phyloP scores from a whole-genome alignment of 2,113 vertebrate genomes.

The Tenebrosternarchus preto region DNA sequence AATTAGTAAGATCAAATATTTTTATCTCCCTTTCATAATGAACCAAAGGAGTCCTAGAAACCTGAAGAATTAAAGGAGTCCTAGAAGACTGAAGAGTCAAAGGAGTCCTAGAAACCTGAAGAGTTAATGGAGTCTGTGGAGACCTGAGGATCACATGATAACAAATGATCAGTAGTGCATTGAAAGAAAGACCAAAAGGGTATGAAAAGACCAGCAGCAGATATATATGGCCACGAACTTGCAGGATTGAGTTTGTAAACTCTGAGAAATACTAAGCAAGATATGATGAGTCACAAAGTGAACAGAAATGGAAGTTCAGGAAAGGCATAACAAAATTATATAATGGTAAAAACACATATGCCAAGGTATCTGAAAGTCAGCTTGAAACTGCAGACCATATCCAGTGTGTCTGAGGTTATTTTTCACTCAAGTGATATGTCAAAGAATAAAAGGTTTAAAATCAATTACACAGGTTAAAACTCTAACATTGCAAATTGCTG shows the following conservation, averaged over 20 bases:
- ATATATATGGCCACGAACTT: not conserved
- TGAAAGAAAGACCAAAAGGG: too few relatives aligned
- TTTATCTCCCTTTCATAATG: constrained; percentile 22
- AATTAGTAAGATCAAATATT: not conserved
- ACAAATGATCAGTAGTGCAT: too few relatives aligned
- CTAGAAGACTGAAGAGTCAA: not conserved
- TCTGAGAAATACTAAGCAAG: too few relatives aligned
- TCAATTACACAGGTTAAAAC: constrained; percentile 43
- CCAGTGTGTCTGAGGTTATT: constrained; percentile 8
- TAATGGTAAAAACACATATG: not conserved
- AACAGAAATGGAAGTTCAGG: not conserved
- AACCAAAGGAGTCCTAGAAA: not conserved
- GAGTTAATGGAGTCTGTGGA: not conserved
- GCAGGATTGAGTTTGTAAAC: not conserved
- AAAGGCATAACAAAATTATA: not conserved
- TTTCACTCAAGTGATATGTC: constrained; percentile 9
- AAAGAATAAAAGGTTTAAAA: constrained; percentile 20
- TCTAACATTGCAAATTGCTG: constrained; percentile 12
- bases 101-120: not conserved
- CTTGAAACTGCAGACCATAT: constrained; percentile 21
- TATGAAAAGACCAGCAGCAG: too few relatives aligned
- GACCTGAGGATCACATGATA: not conserved
- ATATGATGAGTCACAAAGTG: not conserved
- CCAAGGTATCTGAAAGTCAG: constrained; percentile 1
- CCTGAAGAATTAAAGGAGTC: too few relatives aligned